Conservation (phyloP, 2,113 vertebrate genomes). For the Todiramphus saurophagus region DNA sequence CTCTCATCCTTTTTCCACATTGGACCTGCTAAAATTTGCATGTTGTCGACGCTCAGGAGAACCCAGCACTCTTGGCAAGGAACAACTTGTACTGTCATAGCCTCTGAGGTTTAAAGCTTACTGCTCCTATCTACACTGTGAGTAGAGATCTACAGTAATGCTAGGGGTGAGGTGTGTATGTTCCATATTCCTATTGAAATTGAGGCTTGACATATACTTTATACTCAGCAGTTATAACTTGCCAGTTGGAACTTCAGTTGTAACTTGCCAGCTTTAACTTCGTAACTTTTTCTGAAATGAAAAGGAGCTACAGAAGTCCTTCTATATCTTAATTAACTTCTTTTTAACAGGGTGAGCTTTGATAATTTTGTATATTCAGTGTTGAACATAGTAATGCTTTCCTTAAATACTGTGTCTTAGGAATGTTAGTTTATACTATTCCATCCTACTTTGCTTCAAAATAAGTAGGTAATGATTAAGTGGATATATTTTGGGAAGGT, state of each 20-base stretch:
- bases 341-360: neutral
- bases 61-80: neutral
- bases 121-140: neutral
- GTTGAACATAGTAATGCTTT: neutral
- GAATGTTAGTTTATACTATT: neutral
- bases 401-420: neutral
- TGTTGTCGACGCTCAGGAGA: neutral
- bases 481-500: neutral
- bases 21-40: neutral
- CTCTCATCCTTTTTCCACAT: neutral
- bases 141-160: neutral
- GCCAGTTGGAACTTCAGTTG: too few relatives aligned
- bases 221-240: neutral
- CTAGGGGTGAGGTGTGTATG: neutral
- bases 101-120: neutral
- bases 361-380: neutral
- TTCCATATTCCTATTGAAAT: neutral
- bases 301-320: neutral
- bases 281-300: neutral
- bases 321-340: neutral
- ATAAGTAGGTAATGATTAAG: neutral
- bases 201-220: neutral
- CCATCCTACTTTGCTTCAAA: neutral
- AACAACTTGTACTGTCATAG: neutral
- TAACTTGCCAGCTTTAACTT: neutral